A percentile compares a stretch with the other conserved stretches of the same genome.
Conservation (phyloP, 2,113 vertebrate genomes). For the Abramis brama region DNA sequence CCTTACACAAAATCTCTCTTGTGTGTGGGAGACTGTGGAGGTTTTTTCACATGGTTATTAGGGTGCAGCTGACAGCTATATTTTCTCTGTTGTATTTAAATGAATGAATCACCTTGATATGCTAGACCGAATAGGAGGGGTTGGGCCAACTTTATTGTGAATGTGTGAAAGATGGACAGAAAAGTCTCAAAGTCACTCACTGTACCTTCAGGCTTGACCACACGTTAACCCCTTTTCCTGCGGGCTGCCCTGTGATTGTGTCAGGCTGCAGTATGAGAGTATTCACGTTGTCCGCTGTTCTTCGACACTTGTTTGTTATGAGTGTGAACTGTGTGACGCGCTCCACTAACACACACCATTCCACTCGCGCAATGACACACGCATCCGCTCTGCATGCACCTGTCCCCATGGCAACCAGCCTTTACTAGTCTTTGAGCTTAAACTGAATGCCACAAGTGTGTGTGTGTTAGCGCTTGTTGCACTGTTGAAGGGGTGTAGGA, state of each 20-base stretch:
- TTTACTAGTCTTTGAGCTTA: constrained; percentile 30
- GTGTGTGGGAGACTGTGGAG: not conserved
- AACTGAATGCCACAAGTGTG: constrained; percentile 37
- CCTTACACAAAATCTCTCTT: not conserved
- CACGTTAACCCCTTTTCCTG: not conserved
- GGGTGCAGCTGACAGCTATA: not conserved
- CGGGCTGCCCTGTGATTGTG: constrained; percentile 1
- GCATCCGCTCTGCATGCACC: constrained; percentile 19
- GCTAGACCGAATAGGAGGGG: not conserved
- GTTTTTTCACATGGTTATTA: constrained; percentile 1
- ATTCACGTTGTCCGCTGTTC: constrained; percentile 2
- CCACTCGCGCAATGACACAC: not conserved
- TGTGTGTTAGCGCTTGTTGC: constrained; percentile 6
- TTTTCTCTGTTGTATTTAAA: not conserved
- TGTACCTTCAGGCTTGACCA: constrained; percentile 18
- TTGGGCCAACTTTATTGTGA: not conserved
- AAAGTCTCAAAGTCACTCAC: constrained; percentile 7
- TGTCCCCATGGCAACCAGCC: constrained; percentile 57
- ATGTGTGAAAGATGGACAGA: not conserved
- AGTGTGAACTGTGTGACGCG: not conserved
- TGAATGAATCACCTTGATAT: not conserved
- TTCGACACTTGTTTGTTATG: constrained; percentile 33
- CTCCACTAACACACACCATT: not conserved
- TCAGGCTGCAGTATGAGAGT: not conserved
- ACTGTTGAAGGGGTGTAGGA: constrained; percentile 33